phyloP scores from a whole-genome alignment of 2,888 invertebrate genomes.

The Dryobotodes eremita region DNA sequence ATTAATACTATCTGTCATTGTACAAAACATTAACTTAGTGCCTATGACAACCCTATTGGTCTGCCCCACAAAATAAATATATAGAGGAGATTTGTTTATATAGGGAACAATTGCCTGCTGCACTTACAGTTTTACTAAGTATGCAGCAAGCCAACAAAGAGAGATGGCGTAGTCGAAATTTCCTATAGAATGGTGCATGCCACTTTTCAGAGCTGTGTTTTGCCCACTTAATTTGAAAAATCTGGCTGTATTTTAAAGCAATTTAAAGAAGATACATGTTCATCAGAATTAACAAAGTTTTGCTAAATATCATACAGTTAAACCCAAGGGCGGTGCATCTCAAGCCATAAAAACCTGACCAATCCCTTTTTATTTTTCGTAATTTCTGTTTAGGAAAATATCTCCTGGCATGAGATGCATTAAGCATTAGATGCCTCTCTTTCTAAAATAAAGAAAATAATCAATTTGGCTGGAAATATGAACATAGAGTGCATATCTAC shows the following conservation, averaged over 20 bases:
- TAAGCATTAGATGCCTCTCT: neutral
- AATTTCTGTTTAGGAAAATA: neutral
- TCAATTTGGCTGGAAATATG: neutral
- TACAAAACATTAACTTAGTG: neutral
- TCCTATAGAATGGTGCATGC: neutral
- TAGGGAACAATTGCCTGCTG: neutral
- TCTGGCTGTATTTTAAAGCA: neutral
- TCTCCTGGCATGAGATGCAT: neutral
- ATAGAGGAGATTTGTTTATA: neutral
- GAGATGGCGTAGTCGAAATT: neutral
- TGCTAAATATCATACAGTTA: neutral
- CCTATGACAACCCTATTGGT: neutral
- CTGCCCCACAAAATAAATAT: neutral
- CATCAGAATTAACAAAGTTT: neutral
- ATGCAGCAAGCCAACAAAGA: neutral
- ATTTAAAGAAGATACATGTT: neutral
- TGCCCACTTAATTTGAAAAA: neutral
- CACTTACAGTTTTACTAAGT: neutral
- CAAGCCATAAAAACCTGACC: neutral
- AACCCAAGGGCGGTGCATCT: neutral
- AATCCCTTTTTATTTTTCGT: neutral
- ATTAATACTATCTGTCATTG: neutral
- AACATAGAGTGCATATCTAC: neutral
- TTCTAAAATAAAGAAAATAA: neutral
- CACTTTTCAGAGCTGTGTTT: no score